Percentiles rank a stretch among this genome's conserved stretches.
Evolutionary conservation across 1,140 invertebrate species (phyloP).

Genomic region (Pararge aegeria): DNA sequence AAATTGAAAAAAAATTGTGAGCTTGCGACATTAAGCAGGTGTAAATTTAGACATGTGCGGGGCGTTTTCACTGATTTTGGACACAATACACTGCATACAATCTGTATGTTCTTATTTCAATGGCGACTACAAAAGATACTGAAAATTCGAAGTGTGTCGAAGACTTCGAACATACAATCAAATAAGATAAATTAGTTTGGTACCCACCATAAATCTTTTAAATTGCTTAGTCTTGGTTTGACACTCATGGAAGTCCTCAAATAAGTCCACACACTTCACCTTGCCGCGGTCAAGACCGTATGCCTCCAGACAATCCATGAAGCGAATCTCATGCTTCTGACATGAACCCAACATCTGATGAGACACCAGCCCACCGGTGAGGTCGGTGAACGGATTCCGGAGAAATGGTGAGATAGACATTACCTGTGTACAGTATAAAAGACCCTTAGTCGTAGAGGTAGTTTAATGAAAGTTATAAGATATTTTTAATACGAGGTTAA

Average conservation of each 20-base stretch:
- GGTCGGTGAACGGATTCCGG: slow-evolving; percentile 84
- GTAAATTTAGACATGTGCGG: too few species aligned
- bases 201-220: slow-evolving; percentile 76
- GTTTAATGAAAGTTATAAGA: slow-evolving; percentile 8
- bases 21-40: too few species aligned
- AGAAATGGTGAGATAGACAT: slow-evolving; percentile 82
- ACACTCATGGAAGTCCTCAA: slow-evolving; percentile 86
- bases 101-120: too few species aligned
- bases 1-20: too few species aligned
- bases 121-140: too few species aligned
- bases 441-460: too few species aligned
- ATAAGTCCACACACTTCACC: slow-evolving; percentile 80
- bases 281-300: slow-evolving; percentile 83
- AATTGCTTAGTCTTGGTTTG: slow-evolving; percentile 80
- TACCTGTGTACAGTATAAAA: slow-evolving; percentile 33
- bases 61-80: too few species aligned
- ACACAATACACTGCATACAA: too few species aligned
- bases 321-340: slow-evolving; percentile 83
- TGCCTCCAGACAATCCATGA: slow-evolving; percentile 87
- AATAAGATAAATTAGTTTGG: too few species aligned
- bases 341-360: slow-evolving; percentile 83
- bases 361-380: slow-evolving; percentile 81
- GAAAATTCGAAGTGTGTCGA: too few species aligned
- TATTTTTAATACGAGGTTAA: slow-evolving; percentile 43
- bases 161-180: too few species aligned